Evolutionary conservation across 1,140 invertebrate genomes (phyloP).

Genomic region (Drosophila prosaltans): DNA sequence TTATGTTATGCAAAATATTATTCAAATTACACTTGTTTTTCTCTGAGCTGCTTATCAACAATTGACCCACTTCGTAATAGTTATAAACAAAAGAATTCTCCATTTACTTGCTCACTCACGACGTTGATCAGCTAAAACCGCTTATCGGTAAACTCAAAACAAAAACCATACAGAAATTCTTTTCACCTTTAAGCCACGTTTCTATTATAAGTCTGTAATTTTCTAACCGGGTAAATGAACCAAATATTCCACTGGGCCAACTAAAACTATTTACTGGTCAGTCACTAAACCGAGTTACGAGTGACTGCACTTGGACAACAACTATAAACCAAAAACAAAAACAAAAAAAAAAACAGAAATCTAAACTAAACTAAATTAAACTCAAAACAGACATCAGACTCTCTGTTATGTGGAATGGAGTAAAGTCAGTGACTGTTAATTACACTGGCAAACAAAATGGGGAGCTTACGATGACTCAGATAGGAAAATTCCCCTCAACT

Average conservation of each 20-base stretch:
- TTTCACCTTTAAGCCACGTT: constrained; percentile 3
- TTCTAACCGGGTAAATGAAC: too few species aligned
- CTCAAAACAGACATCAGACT: constrained; percentile 27
- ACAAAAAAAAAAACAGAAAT: constrained; percentile 28
- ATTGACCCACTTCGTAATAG: neutral
- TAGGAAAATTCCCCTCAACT: constrained; percentile 46
- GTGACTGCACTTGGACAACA: constrained; percentile 67
- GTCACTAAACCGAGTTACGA: constrained; percentile 53
- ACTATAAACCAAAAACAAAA: constrained; percentile 54
- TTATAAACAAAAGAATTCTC: neutral
- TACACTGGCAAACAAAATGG: constrained; percentile 52
- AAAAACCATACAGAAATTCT: too few species aligned
- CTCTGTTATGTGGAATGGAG: neutral
- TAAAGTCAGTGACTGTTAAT: constrained; percentile 53
- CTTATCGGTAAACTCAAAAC: neutral
- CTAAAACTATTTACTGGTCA: neutral
- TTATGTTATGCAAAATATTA: neutral
- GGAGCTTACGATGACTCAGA: constrained; percentile 51
- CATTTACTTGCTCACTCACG: neutral
- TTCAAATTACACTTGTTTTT: neutral
- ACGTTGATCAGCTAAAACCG: neutral
- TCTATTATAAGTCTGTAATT: neutral
- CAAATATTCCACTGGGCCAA: neutral
- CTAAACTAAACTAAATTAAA: constrained; percentile 15
- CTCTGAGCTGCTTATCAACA: neutral